Evolutionary conservation across 1,140 invertebrate genomes (phyloP), one percentile per base, ranked within the genome.

Genomic region (Tenebrio molitor): DNA sequence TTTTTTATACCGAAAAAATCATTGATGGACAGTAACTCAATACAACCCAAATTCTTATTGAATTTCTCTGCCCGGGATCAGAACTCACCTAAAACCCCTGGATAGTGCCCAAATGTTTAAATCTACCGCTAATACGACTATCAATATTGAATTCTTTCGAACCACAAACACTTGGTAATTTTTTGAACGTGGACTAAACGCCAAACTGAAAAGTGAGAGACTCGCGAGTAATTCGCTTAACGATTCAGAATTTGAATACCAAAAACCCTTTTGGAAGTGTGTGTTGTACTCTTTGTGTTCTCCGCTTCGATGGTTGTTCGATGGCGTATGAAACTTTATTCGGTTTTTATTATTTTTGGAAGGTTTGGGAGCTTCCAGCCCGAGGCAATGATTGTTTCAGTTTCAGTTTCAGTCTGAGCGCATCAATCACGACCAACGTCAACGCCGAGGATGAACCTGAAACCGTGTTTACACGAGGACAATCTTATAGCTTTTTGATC

Each of bases 391-490:
- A 66, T 65, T 65, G 63, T 65, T 65, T 41, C 63, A 39, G 63
- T 65, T 64, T 64, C 62, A 64, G 62, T 62, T 63, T 63, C 58
- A 63, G 34, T 65, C 41, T 65, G 39, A 65, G 21, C 19, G 41
- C 63, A 65, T 66, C 64, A 66, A 66, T 66, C 64, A 58, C 50
- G 50, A 25, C 50, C 50, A 58, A 58, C 50, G 50, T 58, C 50
- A 58, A 23, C 50, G 15, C 8, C 50, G 23, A 58, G 50, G 50
- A 58, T 29, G 50, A 58, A 58, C 50, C 50, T 25, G 29, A 58
- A 58, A 58, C 50, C 23, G 23, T 58, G 50, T 58, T 58, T 58
- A 58, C 50, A 58, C 50, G 29, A 58, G 23, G 50, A 29, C 50
- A 58, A 29, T 58, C 50, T 58, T 58, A 25, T 21, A 58, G 29